These are phyloP conservation scores for Sphaerophoria rueppellii DNA, from an alignment of 2,888 invertebrate genomes.

Conservation along the genomic window DNA sequence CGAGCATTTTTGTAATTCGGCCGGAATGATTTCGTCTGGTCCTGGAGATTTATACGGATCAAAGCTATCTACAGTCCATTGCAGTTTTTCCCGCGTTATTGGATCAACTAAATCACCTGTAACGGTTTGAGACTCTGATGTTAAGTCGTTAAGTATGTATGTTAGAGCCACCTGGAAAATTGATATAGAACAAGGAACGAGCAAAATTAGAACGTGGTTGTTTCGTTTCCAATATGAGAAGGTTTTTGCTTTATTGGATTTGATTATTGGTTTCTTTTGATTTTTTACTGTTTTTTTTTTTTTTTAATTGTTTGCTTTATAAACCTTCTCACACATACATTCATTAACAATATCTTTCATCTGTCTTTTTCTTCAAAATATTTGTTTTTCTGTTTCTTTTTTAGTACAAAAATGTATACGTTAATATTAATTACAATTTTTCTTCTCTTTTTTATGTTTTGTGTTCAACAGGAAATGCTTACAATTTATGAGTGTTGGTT, in stretches of 20 bases:
- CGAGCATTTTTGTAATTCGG: too few relatives aligned
- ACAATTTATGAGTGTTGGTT: slow-evolving; percentile 38
- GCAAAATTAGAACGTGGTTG: not conserved
- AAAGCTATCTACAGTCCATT: too few relatives aligned
- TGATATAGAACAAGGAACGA: too few relatives aligned
- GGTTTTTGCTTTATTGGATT: slow-evolving; percentile 59
- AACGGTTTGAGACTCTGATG: too few relatives aligned
- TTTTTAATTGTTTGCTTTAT: slow-evolving; percentile 45
- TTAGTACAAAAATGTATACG: slow-evolving; percentile 73
- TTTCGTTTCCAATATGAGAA: slow-evolving; percentile 67
- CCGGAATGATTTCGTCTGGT: too few relatives aligned
- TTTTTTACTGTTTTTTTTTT: slow-evolving; percentile 31
- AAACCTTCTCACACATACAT: slow-evolving; percentile 68
- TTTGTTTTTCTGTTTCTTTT: slow-evolving; percentile 15
- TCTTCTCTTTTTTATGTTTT: slow-evolving; percentile 39
- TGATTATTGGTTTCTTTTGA: slow-evolving; percentile 44
- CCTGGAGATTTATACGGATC: too few relatives aligned
- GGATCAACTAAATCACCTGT: too few relatives aligned
- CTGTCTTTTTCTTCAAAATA: slow-evolving; percentile 65
- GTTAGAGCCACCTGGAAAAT: too few relatives aligned
- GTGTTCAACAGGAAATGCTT: slow-evolving; percentile 56
- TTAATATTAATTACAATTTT: slow-evolving; percentile 70
- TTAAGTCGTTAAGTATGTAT: too few relatives aligned
- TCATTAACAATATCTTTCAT: slow-evolving; percentile 65
- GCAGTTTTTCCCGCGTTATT: too few relatives aligned